Conservation (phyloP, 2,797 vertebrate genomes). For the Acrossocheilus wenchowensis region DNA sequence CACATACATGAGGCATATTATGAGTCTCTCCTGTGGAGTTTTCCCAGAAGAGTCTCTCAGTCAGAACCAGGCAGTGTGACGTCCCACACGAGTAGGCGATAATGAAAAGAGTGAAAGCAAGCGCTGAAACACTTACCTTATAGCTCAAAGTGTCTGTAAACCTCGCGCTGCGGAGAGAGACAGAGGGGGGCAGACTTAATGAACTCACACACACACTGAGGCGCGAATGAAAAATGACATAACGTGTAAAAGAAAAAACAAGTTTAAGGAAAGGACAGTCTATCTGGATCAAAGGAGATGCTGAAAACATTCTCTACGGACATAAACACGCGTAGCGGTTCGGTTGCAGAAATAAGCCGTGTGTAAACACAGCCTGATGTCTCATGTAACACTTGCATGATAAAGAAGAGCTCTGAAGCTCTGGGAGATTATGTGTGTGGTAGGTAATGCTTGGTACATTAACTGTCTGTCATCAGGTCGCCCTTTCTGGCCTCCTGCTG, state of each 20-base stretch:
- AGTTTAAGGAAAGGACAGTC: not conserved
- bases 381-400: not conserved
- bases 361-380: constrained; percentile 3
- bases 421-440: constrained; percentile 25
- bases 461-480: constrained; percentile 34
- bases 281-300: not conserved
- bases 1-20: not conserved
- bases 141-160: constrained; percentile 76
- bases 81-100: constrained; percentile 37
- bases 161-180: constrained; percentile 68
- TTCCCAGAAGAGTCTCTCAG: not conserved
- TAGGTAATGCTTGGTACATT: constrained; percentile 27
- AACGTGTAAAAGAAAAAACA: not conserved
- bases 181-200: constrained; percentile 17
- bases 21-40: not conserved
- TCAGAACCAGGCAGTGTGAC: constrained; percentile 4
- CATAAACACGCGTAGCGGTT: not conserved
- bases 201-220: constrained; percentile 25
- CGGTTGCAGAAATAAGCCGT: not conserved
- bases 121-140: constrained; percentile 74
- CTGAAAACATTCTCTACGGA: not conserved
- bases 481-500: constrained; percentile 29
- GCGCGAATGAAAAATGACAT: constrained; percentile 34
- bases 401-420: not conserved
- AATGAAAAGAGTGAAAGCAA: constrained; percentile 42